Evolutionary conservation across 2,888 invertebrate species (phyloP).

Genomic region (Rhagophthalmus giganteus): DNA sequence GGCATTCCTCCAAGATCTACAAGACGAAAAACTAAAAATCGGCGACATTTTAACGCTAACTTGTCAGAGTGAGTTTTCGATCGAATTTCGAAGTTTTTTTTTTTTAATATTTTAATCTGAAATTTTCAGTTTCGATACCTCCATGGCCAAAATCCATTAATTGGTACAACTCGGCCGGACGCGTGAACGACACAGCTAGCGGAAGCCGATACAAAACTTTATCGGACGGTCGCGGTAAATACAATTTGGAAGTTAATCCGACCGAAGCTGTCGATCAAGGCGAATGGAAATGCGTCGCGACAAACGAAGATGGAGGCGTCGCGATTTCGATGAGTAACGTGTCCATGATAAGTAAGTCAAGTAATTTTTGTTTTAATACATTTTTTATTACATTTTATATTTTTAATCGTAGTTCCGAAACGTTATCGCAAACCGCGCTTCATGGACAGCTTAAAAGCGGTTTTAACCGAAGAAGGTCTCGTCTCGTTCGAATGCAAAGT

Average conservation of each 20-base stretch:
- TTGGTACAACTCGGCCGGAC: slow-evolving; percentile 86
- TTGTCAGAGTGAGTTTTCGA: slow-evolving; percentile 66
- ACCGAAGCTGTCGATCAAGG: slow-evolving; percentile 83
- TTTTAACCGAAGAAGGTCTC: slow-evolving; percentile 87
- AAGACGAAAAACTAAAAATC: slow-evolving; percentile 75
- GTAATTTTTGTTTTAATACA: no score
- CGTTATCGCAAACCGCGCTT: slow-evolving; percentile 88
- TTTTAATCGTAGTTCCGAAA: slow-evolving; percentile 70
- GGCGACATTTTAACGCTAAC: slow-evolving; percentile 74
- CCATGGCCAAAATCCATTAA: slow-evolving; percentile 82
- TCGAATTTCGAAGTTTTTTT: background rate
- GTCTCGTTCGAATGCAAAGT: slow-evolving; percentile 94
- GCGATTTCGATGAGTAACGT: slow-evolving; percentile 76
- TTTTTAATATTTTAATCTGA: background rate
- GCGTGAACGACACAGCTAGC: slow-evolving; percentile 64
- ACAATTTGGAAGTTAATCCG: slow-evolving; percentile 73
- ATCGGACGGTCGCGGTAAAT: slow-evolving; percentile 83
- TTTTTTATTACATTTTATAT: no score
- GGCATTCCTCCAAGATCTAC: slow-evolving; percentile 74
- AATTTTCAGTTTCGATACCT: slow-evolving; percentile 59
- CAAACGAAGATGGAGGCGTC: slow-evolving; percentile 72
- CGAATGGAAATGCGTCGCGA: slow-evolving; percentile 88
- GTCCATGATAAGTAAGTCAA: slow-evolving; percentile 73
- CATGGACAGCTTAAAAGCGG: slow-evolving; percentile 86
- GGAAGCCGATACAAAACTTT: slow-evolving; percentile 68